These are phyloP conservation scores for Mesocentrotus franciscanus DNA, from an alignment of 53 echinoderm and acorn worm species.

Conservation along the genomic window DNA sequence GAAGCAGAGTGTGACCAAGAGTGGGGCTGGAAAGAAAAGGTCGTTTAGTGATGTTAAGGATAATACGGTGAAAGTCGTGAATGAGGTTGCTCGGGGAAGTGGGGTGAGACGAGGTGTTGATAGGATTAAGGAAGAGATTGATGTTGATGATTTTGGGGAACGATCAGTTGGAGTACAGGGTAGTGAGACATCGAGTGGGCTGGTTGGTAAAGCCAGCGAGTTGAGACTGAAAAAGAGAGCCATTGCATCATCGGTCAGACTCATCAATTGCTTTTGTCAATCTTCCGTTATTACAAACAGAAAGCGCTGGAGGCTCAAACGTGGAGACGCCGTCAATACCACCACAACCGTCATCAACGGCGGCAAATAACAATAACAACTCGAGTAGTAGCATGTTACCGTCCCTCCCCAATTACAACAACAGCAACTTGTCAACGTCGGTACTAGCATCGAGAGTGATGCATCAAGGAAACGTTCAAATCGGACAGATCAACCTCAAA, in stretches of 20 bases:
- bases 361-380: slow-evolving; percentile 50
- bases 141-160: slow-evolving; percentile 53
- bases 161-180: slow-evolving; percentile 31
- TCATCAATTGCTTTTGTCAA: slow-evolving; percentile 92
- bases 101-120: slow-evolving; percentile 58
- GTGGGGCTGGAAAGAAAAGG: slow-evolving; percentile 20
- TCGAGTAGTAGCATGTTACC: slow-evolving; percentile 53
- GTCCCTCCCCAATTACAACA: slow-evolving; percentile 35
- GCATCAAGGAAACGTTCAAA: slow-evolving; percentile 52
- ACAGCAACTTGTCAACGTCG: slow-evolving; percentile 31
- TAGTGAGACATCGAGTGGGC: slow-evolving; percentile 43
- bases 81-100: slow-evolving; percentile 41
- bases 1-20: slow-evolving; percentile 21
- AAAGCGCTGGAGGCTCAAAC: slow-evolving; percentile 60
- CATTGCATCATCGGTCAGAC: slow-evolving; percentile 84
- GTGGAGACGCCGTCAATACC: slow-evolving; percentile 56
- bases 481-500: slow-evolving; percentile 61
- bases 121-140: slow-evolving; percentile 74
- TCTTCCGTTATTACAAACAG: slow-evolving; percentile 89
- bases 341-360: slow-evolving; percentile 42
- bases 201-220: slow-evolving; percentile 61
- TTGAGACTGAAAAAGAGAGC: slow-evolving; percentile 86
- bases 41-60: slow-evolving; percentile 56
- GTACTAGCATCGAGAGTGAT: slow-evolving; percentile 21
- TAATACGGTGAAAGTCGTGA: slow-evolving; percentile 49